Evolutionary conservation across 2,888 invertebrate species (phyloP).

Genomic region (Cheilosia variabilis): DNA sequence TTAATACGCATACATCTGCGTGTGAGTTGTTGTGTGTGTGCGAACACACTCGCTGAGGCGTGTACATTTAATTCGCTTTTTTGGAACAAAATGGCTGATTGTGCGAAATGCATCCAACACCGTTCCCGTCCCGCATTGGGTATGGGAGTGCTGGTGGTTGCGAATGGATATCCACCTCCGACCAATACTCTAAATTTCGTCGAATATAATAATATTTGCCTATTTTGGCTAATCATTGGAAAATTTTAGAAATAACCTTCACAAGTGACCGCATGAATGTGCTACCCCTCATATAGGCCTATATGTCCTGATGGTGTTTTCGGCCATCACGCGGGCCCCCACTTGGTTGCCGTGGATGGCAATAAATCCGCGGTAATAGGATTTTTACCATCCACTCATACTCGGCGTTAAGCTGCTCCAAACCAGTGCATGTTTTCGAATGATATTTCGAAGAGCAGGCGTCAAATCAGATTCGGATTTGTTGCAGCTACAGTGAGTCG

Average conservation of each 20-base stretch:
- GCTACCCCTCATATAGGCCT: constrained; percentile 16
- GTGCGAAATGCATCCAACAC: constrained; percentile 4
- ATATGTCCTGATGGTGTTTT: constrained; percentile 12
- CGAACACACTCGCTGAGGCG: constrained; percentile 2
- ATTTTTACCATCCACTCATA: constrained; percentile 70
- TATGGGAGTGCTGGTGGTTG: constrained; percentile 77
- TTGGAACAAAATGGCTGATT: constrained; percentile 68
- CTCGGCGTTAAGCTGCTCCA: constrained; percentile 40
- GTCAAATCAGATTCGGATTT: constrained; percentile 29
- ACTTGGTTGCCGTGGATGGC: constrained; percentile 50
- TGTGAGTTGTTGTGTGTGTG: not conserved
- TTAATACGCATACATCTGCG: constrained; percentile 81
- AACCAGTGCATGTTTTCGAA: constrained; percentile 68
- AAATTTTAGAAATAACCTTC: constrained; percentile 76
- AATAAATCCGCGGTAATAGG: constrained; percentile 76
- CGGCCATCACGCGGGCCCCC: constrained; percentile 1
- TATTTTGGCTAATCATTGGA: constrained; percentile 76
- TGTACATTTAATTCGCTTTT: constrained; percentile 76
- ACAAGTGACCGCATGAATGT: constrained; percentile 71
- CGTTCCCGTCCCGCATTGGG: constrained; percentile 78
- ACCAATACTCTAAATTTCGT: constrained; percentile 32
- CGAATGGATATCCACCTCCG: not conserved
- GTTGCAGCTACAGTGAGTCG: constrained; percentile 46
- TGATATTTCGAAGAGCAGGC: constrained; percentile 57
- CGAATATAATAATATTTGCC: constrained; percentile 76